phyloP scores from a whole-genome alignment of 2,888 invertebrate genomes.

The Protonemura montana region DNA sequence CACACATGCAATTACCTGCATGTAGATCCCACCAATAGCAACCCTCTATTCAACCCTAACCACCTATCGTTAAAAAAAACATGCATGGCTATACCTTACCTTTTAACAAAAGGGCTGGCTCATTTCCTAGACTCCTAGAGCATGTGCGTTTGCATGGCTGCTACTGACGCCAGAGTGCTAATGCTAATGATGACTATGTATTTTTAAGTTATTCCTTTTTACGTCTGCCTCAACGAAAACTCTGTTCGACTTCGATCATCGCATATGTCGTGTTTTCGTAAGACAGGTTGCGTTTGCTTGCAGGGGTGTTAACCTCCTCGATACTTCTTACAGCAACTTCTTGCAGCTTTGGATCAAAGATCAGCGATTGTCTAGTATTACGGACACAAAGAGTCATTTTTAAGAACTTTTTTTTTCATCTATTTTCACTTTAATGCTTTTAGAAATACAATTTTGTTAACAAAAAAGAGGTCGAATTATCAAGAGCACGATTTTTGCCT shows the following conservation, averaged over 20 bases:
- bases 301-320: conserved; percentile 16
- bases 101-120: not conserved
- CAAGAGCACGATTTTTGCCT: too few species aligned
- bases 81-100: not conserved
- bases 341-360: not conserved
- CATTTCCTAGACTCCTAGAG: not conserved
- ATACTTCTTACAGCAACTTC: not conserved
- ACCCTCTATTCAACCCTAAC: not conserved
- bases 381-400: not conserved
- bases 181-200: conserved; percentile 36
- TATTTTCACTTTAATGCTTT: too few species aligned
- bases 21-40: not conserved
- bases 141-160: not conserved
- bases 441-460: too few species aligned
- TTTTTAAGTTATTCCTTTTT: conserved; percentile 14
- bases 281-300: conserved; percentile 12
- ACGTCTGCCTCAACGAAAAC: not conserved
- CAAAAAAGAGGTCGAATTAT: too few species aligned
- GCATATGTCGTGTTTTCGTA: not conserved
- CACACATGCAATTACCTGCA: not conserved
- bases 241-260: not conserved
- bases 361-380: not conserved
- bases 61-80: not conserved
- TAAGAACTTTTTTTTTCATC: not conserved
- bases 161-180: not conserved